A percentile compares a stretch with the other conserved stretches of the same genome.
phyloP scores from a whole-genome alignment of 2,888 invertebrate species.

The Ashinkailepas kermadecensis region DNA sequence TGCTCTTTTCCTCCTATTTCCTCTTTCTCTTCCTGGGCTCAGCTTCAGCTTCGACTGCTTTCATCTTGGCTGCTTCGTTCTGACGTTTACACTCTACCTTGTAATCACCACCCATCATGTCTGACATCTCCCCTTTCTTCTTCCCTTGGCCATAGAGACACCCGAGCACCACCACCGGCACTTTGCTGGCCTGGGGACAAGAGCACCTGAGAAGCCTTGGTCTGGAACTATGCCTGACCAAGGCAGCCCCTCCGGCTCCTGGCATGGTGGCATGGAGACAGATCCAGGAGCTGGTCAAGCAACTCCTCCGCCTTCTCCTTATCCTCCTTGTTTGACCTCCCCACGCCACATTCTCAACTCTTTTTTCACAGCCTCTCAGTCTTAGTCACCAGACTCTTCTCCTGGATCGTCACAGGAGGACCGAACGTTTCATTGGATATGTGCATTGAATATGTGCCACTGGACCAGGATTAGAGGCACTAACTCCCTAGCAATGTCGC shows the following conservation, averaged over 20 bases:
- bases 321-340: background rate
- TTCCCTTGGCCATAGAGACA: background rate
- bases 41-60: background rate
- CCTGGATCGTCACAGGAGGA: background rate
- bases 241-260: background rate
- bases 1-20: background rate
- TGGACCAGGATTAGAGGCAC: background rate
- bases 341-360: too few relatives aligned
- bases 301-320: background rate
- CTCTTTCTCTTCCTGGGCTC: background rate
- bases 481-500: background rate
- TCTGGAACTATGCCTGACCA: background rate
- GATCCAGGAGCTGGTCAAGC: background rate
- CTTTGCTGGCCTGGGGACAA: background rate
- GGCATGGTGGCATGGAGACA: background rate
- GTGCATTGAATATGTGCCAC: background rate
- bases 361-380: too few relatives aligned
- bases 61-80: background rate
- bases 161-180: background rate
- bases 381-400: too few relatives aligned
- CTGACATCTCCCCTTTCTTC: background rate
- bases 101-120: background rate
- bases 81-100: background rate
- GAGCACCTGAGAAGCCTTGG: background rate
- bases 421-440: background rate